Evolutionary conservation across 1,140 invertebrate species (phyloP), one percentile per base, ranked within the genome.

Genomic region (Eriosoma lanigerum): DNA sequence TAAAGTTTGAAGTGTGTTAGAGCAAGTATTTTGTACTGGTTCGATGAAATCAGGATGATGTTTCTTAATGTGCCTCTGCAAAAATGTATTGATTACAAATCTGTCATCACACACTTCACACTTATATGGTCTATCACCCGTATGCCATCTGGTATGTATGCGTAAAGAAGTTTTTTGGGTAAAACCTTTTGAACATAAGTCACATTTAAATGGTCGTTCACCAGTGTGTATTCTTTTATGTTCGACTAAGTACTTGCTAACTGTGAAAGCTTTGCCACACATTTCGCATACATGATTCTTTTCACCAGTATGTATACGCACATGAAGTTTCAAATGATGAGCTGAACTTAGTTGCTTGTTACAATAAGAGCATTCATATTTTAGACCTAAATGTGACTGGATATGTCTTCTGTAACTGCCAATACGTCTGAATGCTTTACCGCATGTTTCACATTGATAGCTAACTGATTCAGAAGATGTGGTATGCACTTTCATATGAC

Each of bases 141-240:
- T 89, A 82, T 90, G 89, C 21, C 87, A 88, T 29, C 89, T 84
- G 81, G 88, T 88, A 82, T 90, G 89, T 73, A 84, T 83, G 29
- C 82, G 82, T 19, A 84, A 68, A 15, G 73, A 66, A 0, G 72
- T 76, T 82, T 96, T 93, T 19, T 95, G 89, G 0, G 95, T 95
- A 84, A 97, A 97, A 50, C 91, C 88, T 86, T 97, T 97, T 0
- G 91, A 91, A 82, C 96, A 97, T 10, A 91, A 88, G 0, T 87
- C 84, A 85, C 95, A 97, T 0, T 90, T 88, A 84, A 92, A 95
- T 0, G 94, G 94, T 12, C 93, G 88, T 0, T 93, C 86, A 1
- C 93, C 93, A 0, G 93, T 93, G 85, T 98, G 96, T 72, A 97
- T 98, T 78, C 94, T 88, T 83, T 93, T 93, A 86, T 98, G 96